Evolutionary conservation across 1,140 invertebrate species (phyloP).

Genomic region (Drosophila sulfurigaster): DNA sequence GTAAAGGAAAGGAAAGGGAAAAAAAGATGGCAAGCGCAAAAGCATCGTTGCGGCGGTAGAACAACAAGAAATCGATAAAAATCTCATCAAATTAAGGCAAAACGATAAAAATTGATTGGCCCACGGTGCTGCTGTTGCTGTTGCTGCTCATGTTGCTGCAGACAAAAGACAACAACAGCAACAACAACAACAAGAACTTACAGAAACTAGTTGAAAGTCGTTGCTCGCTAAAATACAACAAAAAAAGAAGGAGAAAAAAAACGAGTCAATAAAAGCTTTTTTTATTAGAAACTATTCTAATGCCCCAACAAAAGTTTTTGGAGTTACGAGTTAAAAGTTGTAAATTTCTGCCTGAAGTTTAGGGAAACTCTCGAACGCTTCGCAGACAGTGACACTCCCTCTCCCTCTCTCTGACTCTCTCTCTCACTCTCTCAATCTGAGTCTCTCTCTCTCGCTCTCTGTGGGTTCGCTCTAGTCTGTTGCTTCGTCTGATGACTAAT

Average conservation of each 20-base stretch:
- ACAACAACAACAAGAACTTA: slow-evolving; percentile 21
- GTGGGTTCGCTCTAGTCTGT: slow-evolving; percentile 10
- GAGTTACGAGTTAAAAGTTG: slow-evolving; percentile 6
- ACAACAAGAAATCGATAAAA: slow-evolving; percentile 71
- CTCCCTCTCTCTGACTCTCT: slow-evolving; percentile 1
- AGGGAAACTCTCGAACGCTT: slow-evolving; percentile 31
- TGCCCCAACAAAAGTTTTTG: slow-evolving; percentile 12
- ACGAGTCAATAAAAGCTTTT: slow-evolving; percentile 35
- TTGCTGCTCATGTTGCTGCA: slow-evolving; percentile 15
- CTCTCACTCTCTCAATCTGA: slow-evolving; percentile 6
- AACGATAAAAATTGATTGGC: slow-evolving; percentile 79
- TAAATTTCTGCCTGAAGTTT: slow-evolving; percentile 15
- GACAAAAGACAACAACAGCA: slow-evolving; percentile 37
- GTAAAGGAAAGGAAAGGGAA: slow-evolving; percentile 22
- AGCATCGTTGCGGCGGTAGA: slow-evolving; percentile 7
- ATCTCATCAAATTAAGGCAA: slow-evolving; percentile 80
- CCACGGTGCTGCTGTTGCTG: slow-evolving; percentile 28
- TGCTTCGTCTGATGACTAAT: slow-evolving; percentile 68
- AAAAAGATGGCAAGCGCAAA: slow-evolving; percentile 23
- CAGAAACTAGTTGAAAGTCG: slow-evolving; percentile 49
- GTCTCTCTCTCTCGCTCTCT: slow-evolving; percentile 13
- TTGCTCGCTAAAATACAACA: not conserved
- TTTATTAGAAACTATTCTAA: slow-evolving; percentile 52
- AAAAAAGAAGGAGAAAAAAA: slow-evolving; percentile 16
- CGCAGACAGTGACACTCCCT: slow-evolving; percentile 6